A percentile compares a stretch with the other conserved stretches of the same genome.
These are phyloP conservation scores for Drosophila multiciliata DNA, from an alignment of 2,888 invertebrate genomes.

Conservation along the genomic window DNA sequence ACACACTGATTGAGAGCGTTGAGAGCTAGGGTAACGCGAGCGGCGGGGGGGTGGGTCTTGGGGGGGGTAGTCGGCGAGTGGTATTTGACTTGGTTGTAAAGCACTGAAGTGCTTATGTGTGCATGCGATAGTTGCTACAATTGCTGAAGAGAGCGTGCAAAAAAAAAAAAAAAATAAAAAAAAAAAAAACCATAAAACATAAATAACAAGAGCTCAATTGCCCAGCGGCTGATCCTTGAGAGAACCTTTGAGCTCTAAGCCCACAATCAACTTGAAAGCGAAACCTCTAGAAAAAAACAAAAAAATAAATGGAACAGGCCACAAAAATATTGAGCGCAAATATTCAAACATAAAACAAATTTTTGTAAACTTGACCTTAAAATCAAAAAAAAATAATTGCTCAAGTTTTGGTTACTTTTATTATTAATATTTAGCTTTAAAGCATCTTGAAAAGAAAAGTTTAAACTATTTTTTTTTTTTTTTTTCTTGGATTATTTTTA, in stretches of 20 bases:
- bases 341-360: background rate
- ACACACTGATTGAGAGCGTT: slow-evolving; percentile 6
- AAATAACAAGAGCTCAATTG: slow-evolving; percentile 43
- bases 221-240: slow-evolving; percentile 53
- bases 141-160: slow-evolving; percentile 29
- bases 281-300: background rate
- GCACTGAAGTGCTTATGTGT: slow-evolving; percentile 41
- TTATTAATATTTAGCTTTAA: background rate
- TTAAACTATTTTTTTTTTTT: background rate
- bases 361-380: background rate
- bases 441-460: background rate
- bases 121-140: slow-evolving; percentile 57
- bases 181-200: slow-evolving; percentile 8
- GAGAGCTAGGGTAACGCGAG: slow-evolving; percentile 9
- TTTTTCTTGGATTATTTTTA: background rate
- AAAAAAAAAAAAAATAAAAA: background rate
- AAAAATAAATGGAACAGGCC: background rate
- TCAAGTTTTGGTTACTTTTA: background rate
- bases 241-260: slow-evolving; percentile 34
- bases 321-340: background rate
- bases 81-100: slow-evolving; percentile 50
- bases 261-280: slow-evolving; percentile 11
- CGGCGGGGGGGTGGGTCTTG: background rate
- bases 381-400: background rate
- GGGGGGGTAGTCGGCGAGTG: slow-evolving; percentile 3